These are phyloP conservation scores for Chrysogorgia sp. DNA, from an alignment of 92 coral and sea anemone genomes.

Conservation along the genomic window DNA sequence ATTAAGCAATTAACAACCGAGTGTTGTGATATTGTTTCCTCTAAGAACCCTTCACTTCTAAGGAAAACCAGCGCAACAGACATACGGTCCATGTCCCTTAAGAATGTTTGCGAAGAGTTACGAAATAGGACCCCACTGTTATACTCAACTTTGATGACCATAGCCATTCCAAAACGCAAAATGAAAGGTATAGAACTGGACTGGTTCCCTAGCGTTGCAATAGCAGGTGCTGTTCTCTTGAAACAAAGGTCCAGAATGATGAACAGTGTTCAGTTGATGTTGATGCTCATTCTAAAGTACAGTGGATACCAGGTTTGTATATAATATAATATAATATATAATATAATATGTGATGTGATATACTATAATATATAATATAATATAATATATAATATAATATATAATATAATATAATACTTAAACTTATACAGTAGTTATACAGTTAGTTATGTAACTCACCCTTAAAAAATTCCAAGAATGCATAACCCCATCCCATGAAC, in stretches of 20 bases:
- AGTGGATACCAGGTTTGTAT: constrained; percentile 59
- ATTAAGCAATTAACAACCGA: constrained; percentile 29
- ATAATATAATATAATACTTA: too few species aligned
- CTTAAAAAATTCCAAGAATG: too few species aligned
- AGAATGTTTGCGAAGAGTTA: constrained; percentile 27
- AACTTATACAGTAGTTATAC: too few species aligned
- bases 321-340: too few species aligned
- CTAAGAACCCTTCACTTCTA: constrained; percentile 46
- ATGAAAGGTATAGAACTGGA: neutral
- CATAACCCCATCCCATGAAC: too few species aligned
- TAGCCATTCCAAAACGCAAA: constrained; percentile 26
- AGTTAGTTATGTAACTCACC: too few species aligned
- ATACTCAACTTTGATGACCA: constrained; percentile 57
- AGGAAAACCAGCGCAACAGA: constrained; percentile 40
- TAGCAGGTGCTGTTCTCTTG: constrained; percentile 51
- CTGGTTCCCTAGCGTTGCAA: constrained; percentile 55
- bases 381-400: too few species aligned
- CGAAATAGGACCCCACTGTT: constrained; percentile 38
- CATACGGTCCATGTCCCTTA: constrained; percentile 34
- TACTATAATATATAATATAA: neutral
- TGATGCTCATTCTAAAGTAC: constrained; percentile 52
- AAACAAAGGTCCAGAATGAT: constrained; percentile 41
- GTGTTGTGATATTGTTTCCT: constrained; percentile 38
- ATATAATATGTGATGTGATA: too few species aligned
- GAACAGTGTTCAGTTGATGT: constrained; percentile 45